Evolutionary conservation across 2,113 vertebrate genomes (phyloP).

Genomic region (Eidolon helvum): DNA sequence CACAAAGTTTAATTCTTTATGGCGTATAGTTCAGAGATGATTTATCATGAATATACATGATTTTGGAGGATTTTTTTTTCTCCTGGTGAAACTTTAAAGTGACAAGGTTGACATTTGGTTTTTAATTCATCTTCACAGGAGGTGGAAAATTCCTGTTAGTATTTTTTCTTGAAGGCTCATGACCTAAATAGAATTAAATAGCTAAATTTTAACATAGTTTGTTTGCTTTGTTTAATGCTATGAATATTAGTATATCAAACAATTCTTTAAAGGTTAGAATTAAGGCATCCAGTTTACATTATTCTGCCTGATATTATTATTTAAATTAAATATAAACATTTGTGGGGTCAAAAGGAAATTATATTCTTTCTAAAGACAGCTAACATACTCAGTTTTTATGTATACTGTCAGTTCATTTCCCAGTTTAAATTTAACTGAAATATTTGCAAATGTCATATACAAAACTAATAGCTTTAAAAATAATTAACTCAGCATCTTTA

Average conservation of each 20-base stretch:
- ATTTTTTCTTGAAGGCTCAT: constrained; percentile 8
- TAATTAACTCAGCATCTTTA: background rate
- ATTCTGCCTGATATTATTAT: background rate
- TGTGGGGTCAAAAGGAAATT: background rate
- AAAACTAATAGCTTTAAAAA: background rate
- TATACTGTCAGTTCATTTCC: constrained; percentile 5
- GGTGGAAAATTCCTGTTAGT: background rate
- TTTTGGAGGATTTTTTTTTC: background rate
- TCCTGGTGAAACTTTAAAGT: constrained; percentile 25
- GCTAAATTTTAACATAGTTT: background rate
- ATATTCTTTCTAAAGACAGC: background rate
- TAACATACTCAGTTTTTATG: background rate
- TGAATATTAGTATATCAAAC: background rate
- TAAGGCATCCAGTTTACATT: background rate
- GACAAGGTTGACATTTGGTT: background rate
- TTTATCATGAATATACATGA: background rate
- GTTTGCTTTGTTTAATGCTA: background rate
- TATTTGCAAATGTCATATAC: background rate
- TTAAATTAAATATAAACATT: background rate
- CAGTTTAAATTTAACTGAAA: constrained; percentile 2
- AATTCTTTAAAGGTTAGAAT: constrained; percentile 13
- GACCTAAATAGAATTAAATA: background rate
- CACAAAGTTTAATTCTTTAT: background rate
- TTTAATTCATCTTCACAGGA: constrained; percentile 31
- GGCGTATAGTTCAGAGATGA: background rate